Conservation (phyloP, 2,888 invertebrate species). For the Megastigmus dorsalis region DNA sequence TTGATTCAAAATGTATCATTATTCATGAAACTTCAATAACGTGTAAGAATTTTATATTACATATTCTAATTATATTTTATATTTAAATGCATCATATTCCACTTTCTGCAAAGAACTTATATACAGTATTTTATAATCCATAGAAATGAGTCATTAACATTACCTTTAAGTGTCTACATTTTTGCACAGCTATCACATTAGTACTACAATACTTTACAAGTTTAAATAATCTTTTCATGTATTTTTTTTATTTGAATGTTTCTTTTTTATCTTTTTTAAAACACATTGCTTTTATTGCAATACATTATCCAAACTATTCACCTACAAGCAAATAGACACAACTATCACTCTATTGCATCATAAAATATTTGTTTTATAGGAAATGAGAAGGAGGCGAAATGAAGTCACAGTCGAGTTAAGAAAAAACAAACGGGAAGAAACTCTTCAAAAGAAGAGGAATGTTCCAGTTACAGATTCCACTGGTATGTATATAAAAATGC, state of each 20-base stretch:
- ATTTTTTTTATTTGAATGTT: neutral
- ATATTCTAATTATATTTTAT: conserved; percentile 35
- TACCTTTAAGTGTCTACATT: conserved; percentile 22
- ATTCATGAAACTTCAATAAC: conserved; percentile 50
- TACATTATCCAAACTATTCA: conserved; percentile 23
- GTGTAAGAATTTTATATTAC: conserved; percentile 48
- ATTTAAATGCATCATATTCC: conserved; percentile 22
- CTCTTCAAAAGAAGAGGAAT: conserved; percentile 95
- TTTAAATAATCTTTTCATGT: neutral
- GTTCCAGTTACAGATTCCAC: conserved; percentile 92
- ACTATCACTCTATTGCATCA: conserved; percentile 1
- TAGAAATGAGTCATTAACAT: conserved; percentile 13
- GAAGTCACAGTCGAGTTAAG: conserved; percentile 97
- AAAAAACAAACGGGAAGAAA: conserved; percentile 98
- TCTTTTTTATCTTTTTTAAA: conserved; percentile 10
- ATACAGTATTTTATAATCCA: conserved; percentile 3
- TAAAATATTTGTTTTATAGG: conserved; percentile 76
- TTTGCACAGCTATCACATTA: neutral
- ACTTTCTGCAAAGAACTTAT: conserved; percentile 11
- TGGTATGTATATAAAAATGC: conserved; percentile 71
- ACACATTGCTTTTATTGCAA: conserved; percentile 17
- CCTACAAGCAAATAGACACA: conserved; percentile 4
- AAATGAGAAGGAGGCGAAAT: conserved; percentile 97
- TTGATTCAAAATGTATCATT: conserved; percentile 46
- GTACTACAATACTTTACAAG: neutral